Evolutionary conservation across 1,140 invertebrate genomes (phyloP), one percentile per base, ranked within the genome.

Genomic region (Drepana arcuata): DNA sequence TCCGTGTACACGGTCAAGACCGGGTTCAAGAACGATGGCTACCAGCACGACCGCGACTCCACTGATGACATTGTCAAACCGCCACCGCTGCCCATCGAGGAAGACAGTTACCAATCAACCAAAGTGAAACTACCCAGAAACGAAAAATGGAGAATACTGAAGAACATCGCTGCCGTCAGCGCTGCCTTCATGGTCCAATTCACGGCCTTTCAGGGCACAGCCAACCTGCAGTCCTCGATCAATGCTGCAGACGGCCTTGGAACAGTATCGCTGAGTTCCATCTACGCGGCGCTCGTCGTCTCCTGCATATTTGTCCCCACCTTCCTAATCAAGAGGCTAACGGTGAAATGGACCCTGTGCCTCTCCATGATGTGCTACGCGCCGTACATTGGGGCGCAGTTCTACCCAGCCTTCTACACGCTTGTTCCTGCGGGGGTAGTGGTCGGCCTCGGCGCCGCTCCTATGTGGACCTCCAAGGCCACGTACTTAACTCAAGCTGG

Each of bases 401-500:
- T 98, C 58, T 93, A 95, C 58, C 94, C 95, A 1, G 85, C 85
- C 35, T 95, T 94, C 79, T 95, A 93, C 62, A 96, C 95, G 1
- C 86, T 99, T 13, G 92, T 97, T n/a, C 96, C 96, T 0, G 92
- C 95, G 10, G 95, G 96, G 2, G 90, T 96, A 0, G 75, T 93
- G 10, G 86, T 94, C n/a, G 96, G 96, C 46, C 79, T 97, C 13
- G 95, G 95, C 0, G 96, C 95, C 1, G 95, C 96, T 0, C 96
- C 95, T 21, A 93, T 98, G 88, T 99, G 97, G 97, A 93, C 95
- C 0, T 94, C 96, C 2, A 95, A 98, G 75, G 96, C 95, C 31
- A 95, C 94, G 0, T 99, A 99, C 67, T 84, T 99, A 3, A 98
- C 96, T 0, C 94, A 98, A 77, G 91, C 92, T 3, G 95, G 93